Evolutionary conservation across 2,888 invertebrate species (phyloP).

Genomic region (Noctua fimbriata): DNA sequence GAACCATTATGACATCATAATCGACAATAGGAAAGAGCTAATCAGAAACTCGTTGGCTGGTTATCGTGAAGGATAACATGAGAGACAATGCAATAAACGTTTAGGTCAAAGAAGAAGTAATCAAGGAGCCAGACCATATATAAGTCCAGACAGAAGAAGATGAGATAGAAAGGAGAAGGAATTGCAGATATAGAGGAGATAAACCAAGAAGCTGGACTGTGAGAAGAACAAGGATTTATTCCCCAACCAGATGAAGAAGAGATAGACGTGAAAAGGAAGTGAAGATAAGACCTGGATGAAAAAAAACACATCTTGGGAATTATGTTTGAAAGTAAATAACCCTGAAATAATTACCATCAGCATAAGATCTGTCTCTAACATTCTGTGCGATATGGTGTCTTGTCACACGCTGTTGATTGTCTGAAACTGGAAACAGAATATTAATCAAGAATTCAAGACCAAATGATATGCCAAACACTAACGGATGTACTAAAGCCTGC

Average conservation of each 20-base stretch:
- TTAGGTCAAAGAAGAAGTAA: not conserved
- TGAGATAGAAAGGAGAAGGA: not conserved
- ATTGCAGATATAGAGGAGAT: not conserved
- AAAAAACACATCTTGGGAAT: not conserved
- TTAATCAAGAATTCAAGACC: not conserved
- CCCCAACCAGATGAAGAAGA: not conserved
- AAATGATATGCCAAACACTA: no score
- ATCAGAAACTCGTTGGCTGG: not conserved
- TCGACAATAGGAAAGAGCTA: not conserved
- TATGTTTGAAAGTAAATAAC: not conserved
- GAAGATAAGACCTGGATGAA: not conserved
- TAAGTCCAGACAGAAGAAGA: not conserved
- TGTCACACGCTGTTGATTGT: conserved; percentile 85
- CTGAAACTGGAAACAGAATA: conserved; percentile 75
- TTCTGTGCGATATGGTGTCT: conserved; percentile 83
- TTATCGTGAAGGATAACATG: not conserved
- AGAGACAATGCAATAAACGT: not conserved
- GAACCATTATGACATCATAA: not conserved
- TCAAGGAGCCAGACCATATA: not conserved
- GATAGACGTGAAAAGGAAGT: not conserved
- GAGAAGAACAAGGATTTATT: not conserved
- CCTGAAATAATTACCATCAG: conserved; percentile 74
- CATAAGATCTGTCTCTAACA: conserved; percentile 77
- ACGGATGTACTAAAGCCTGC: not conserved
- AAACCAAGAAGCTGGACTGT: not conserved